phyloP scores from a whole-genome alignment of 92 coral and sea anemone genomes.

The Metridium senile region DNA sequence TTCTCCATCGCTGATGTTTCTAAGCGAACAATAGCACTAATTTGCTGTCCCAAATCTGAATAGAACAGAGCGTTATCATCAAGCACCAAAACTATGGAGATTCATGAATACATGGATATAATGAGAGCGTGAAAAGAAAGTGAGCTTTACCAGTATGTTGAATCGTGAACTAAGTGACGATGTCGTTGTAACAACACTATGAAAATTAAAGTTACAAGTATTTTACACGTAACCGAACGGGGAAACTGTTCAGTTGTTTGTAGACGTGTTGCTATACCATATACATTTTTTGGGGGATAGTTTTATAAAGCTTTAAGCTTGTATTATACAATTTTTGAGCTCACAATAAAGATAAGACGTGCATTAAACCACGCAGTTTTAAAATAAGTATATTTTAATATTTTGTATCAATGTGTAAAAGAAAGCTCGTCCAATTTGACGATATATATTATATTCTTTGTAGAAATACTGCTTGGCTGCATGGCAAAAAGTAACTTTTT shows the following conservation, averaged over 20 bases:
- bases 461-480: too few relatives aligned
- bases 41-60: slow-evolving; percentile 2
- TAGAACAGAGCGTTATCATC: neutral
- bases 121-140: slow-evolving; percentile 1
- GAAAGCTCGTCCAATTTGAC: too few relatives aligned
- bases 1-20: neutral
- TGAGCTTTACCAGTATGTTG: neutral
- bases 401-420: too few relatives aligned
- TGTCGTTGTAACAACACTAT: neutral
- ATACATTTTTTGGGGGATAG: neutral
- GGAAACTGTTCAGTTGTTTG: neutral
- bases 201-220: neutral
- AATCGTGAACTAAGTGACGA: neutral
- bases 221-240: neutral
- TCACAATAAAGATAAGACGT: neutral
- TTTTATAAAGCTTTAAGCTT: neutral
- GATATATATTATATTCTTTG: too few relatives aligned
- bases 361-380: too few relatives aligned
- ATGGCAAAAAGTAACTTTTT: too few relatives aligned
- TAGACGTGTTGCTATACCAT: neutral
- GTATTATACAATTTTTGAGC: neutral
- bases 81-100: neutral
- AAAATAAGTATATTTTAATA: too few relatives aligned
- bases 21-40: slow-evolving; percentile 19
- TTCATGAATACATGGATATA: neutral